Conservation (phyloP, 1,140 invertebrate genomes). For the Oedothorax gibbosus region DNA sequence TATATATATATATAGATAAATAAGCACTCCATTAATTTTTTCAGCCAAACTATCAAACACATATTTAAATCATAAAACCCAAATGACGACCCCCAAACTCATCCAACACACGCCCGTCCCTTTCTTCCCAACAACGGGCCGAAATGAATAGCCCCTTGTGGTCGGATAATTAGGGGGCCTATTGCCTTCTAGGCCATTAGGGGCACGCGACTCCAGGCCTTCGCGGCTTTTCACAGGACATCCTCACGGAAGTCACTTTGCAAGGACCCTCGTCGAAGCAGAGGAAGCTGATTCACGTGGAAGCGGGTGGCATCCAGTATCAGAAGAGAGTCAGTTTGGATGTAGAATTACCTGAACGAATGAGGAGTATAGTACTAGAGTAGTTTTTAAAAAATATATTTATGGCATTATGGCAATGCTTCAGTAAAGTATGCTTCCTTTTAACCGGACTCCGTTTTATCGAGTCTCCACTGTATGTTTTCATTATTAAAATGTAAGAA, state of each 20-base stretch:
- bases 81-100: too few relatives aligned
- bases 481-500: too few relatives aligned
- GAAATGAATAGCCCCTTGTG: constrained; percentile 46
- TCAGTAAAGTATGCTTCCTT: too few relatives aligned
- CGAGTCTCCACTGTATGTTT: too few relatives aligned
- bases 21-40: too few relatives aligned
- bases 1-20: too few relatives aligned
- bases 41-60: too few relatives aligned
- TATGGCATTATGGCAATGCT: too few relatives aligned
- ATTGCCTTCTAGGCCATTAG: constrained; percentile 38
- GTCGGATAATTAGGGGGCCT: constrained; percentile 39
- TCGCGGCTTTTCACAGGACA: constrained; percentile 23
- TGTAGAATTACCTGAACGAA: constrained; percentile 30
- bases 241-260: constrained; percentile 49
- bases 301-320: background rate
- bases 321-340: background rate
- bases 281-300: constrained; percentile 41
- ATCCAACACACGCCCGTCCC: too few relatives aligned
- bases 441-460: too few relatives aligned
- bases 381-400: background rate
- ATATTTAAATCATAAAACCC: too few relatives aligned
- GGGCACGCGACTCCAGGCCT: constrained; percentile 22
- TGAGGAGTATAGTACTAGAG: background rate
- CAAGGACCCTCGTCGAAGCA: constrained; percentile 25
- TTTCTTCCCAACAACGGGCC: constrained; percentile 5